Base-by-base conservation (phyloP, 2,888 invertebrate species). In the Crossocerus cetratus region DNA sequence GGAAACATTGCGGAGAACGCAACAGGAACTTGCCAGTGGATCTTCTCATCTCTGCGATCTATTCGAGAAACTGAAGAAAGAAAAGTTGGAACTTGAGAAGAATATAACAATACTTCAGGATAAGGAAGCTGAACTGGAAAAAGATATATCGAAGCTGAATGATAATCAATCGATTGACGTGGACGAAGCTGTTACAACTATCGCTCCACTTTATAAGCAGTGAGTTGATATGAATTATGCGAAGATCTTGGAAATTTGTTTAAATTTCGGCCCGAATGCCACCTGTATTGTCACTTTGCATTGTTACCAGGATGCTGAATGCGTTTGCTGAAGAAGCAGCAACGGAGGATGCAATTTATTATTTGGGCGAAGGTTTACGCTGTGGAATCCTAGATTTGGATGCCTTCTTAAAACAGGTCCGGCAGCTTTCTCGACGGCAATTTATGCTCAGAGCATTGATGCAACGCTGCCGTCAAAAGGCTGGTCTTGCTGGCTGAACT, bases 271-370 rank as follows among this genome's bases (percentile, higher is more conserved):
- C 11, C 32, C 8, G 8, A 32, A 32, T 32, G 32, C 8, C 32
- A 32, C 4, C 32, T n/a, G n/a, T n/a, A n/a, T n/a, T n/a, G 32
- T 11, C 8, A 32, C 8, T 32, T 32, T 3, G 11, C 8, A 32
- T 43, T 56, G 69, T 79, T 91, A 91, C 1, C 85, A 96, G 96
- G 89, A 94, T 99, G 86, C 91, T 99, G 74, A 97, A 96, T 91
- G 95, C 98, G 55, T 99, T 97, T 92, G 98, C 98, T 61, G 98
- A 99, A 91, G 99, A 99, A 92, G 98, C 99, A 76, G 98, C 99
- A 16, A 94, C 97, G 64, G 99, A 99, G 92, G 99, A 99, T 92
- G 97, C 98, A 74, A 98, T 99, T 88, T 99, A 99, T 90, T 98
- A 98, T 89, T 94, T 99, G 91, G 98, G 98, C 8, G 98, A 99